Conservation (phyloP, 2,797 vertebrate species). For the Trematomus bernacchii region DNA sequence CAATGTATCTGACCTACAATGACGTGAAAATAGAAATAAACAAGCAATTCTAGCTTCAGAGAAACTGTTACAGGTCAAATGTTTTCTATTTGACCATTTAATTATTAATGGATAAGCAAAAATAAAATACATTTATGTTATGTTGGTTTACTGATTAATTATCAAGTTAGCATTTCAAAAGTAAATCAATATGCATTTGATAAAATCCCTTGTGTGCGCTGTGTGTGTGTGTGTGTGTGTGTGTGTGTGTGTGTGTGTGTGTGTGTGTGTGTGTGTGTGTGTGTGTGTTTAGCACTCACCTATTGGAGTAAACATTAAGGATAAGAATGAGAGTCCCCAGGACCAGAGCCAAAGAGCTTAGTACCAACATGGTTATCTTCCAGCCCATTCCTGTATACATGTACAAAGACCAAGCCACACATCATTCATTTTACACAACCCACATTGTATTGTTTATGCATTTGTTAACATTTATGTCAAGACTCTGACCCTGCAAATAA, state of each 20-base stretch:
- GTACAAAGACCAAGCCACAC: background rate
- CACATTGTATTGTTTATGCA: slow-evolving; percentile 3
- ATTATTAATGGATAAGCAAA: background rate
- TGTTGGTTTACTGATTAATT: background rate
- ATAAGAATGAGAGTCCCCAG: slow-evolving; percentile 88
- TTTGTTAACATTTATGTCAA: background rate
- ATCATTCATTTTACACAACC: slow-evolving; percentile 3
- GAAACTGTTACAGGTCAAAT: too few species aligned
- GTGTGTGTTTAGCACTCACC: slow-evolving; percentile 79
- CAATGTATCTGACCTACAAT: background rate
- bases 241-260: too few species aligned
- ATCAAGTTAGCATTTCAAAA: slow-evolving; percentile 1
- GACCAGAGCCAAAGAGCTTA: slow-evolving; percentile 89
- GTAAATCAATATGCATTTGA: background rate
- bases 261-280: too few species aligned
- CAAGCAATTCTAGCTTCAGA: background rate
- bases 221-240: too few species aligned
- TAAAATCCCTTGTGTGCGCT: background rate
- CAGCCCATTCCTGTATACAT: slow-evolving; percentile 85
- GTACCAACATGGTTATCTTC: slow-evolving; percentile 91
- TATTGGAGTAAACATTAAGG: slow-evolving; percentile 88
- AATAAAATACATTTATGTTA: background rate
- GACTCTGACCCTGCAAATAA: slow-evolving; percentile 14
- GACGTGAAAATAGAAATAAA: background rate
- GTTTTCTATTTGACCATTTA: background rate